Evolutionary conservation across 2,888 invertebrate species (phyloP), one percentile per base, ranked within the genome.

Genomic region (Oscheius sp.): DNA sequence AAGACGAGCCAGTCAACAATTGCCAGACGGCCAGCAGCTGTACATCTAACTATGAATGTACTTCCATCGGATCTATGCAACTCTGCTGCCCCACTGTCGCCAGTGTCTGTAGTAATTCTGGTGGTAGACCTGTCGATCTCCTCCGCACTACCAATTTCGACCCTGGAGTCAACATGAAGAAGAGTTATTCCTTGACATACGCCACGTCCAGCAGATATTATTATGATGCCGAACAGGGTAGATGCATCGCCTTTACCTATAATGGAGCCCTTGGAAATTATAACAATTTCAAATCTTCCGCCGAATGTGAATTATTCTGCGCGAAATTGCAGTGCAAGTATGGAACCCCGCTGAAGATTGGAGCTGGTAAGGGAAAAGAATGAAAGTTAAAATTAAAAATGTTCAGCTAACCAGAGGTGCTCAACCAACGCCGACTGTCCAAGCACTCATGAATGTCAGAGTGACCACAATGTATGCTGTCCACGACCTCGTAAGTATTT

Each of bases 391-490:
- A n/a, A n/a, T n/a, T n/a, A n/a, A n/a, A n/a, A n/a, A n/a, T 44
- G 45, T 66, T 56, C 44, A 66, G 57, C 67, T 49, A 67, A 67
- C 36, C 81, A 84, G 72, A 70, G 83, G 51, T 85, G 85, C 69
- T 72, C 75, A 14, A 77, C 79, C 50, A 84, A 82, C 69, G 73
- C 81, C 36, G 85, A 85, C 62, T 85, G 85, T 56, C 85, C 85
- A 26, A 78, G 75, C 67, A 82, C 85, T 30, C 83, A 85, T 71
- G 82, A 83, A 68, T 85, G 85, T 63, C 80, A 84, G 62, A 75
- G 74, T n/a, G 84, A 84, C 68, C 84, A 84, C 70, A 82, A 82
- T 36, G 83, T 85, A 8, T 85, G 85, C 75, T 85, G 85, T 24
- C 85, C 85, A 12, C 66, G 85, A 65, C 80, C 82, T 56, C 84